These are phyloP conservation scores for Athetis lepigone DNA, from an alignment of 2,888 invertebrate genomes.

Conservation along the genomic window DNA sequence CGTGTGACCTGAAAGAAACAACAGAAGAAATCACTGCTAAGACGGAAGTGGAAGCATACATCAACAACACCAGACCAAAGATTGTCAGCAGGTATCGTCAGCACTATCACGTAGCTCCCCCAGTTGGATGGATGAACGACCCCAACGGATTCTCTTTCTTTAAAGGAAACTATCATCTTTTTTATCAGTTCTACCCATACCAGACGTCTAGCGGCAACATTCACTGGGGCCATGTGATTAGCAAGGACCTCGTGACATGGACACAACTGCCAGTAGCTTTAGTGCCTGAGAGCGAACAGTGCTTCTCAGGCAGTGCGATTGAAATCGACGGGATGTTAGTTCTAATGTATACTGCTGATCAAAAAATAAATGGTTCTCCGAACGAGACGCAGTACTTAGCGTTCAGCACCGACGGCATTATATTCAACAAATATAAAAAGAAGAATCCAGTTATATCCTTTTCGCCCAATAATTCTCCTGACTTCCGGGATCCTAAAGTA, in stretches of 20 bases:
- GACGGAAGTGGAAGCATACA: constrained; percentile 14
- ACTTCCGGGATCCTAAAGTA: constrained; percentile 88
- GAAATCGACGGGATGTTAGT: constrained; percentile 77
- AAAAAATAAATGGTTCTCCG: not conserved
- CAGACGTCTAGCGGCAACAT: constrained; percentile 82
- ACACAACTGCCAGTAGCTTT: constrained; percentile 84
- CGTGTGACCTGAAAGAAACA: constrained; percentile 35
- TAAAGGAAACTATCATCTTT: constrained; percentile 87
- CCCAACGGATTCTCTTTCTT: constrained; percentile 89
- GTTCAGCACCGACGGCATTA: constrained; percentile 79
- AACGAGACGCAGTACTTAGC: constrained; percentile 81
- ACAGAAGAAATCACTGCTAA: constrained; percentile 7
- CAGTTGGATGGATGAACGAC: constrained; percentile 90
- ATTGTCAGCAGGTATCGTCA: constrained; percentile 70
- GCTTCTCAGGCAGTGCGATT: constrained; percentile 87
- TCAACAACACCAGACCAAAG: not conserved
- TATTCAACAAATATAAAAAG: constrained; percentile 80
- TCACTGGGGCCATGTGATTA: constrained; percentile 89
- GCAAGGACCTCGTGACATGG: constrained; percentile 87
- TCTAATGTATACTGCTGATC: constrained; percentile 82
- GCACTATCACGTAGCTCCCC: constrained; percentile 81
- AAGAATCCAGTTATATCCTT: constrained; percentile 83
- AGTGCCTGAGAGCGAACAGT: constrained; percentile 81
- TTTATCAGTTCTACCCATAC: constrained; percentile 88
- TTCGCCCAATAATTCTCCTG: constrained; percentile 77